Conservation (phyloP, 2,888 invertebrate species). For the Apodemia mormo region DNA sequence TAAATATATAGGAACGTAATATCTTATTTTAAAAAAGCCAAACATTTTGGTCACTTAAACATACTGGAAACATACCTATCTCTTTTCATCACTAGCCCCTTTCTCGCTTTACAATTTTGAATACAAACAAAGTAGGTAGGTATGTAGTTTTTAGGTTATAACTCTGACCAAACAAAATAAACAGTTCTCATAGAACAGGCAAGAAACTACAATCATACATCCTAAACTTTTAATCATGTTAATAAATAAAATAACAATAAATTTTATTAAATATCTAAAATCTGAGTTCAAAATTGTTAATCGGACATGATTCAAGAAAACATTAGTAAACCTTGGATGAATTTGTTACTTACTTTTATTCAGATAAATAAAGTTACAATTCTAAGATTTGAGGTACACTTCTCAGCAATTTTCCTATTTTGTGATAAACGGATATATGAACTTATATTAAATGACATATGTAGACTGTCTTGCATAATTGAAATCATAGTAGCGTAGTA, state of each 20-base stretch:
- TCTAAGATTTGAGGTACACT: too few relatives aligned
- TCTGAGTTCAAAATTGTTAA: slow-evolving; percentile 1
- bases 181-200: neutral
- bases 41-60: neutral
- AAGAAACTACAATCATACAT: neutral
- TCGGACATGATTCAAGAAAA: neutral
- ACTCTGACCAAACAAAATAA: neutral
- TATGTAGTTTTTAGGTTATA: too few relatives aligned
- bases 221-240: neutral
- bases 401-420: too few relatives aligned
- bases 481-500: too few relatives aligned
- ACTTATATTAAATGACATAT: too few relatives aligned
- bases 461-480: too few relatives aligned
- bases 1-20: slow-evolving; percentile 62
- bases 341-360: neutral
- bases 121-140: neutral
- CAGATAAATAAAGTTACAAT: too few relatives aligned
- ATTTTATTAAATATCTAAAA: neutral
- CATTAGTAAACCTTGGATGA: neutral
- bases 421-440: too few relatives aligned
- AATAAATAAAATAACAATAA: slow-evolving; percentile 4
- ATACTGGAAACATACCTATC: neutral
- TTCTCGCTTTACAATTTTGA: neutral
- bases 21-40: slow-evolving; percentile 46
- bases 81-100: neutral